Base-by-base conservation (phyloP, 2,113 vertebrate genomes). In the Dasyornis broadbenti region DNA sequence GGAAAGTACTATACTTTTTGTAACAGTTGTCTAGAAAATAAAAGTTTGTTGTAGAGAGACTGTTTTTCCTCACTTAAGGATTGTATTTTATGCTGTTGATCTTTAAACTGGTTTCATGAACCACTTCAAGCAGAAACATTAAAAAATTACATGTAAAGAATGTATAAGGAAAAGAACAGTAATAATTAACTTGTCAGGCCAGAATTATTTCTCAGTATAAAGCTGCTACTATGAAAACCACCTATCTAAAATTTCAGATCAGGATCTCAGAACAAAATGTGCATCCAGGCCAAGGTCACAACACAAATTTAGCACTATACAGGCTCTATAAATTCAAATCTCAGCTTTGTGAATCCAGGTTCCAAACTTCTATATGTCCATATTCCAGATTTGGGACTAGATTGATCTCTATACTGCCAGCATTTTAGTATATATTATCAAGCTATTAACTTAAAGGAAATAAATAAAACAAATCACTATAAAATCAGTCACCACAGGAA, bases 21-120 rank as follows among this genome's bases (percentile, higher is more conserved):
- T 98, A 42, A 94, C 94, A 18, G 95, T 93, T 28, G 97, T 91
- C 98, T 98, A 87, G 35, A 86, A 92, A 82, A 95, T 7, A 85
- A 13, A 95, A 84, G 59, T 75, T 82, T 70, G 42, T 94, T 80
- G 72, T 0, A 64, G 27, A 91, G 17, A 75, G 33, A 73, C 63
- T 47, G 30, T 45, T 88, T 79, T 70, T 85, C 27, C 53, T 52
- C 26, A 45, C 7, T 63, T 82, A 80, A 91, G 20, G 40, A 63
- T 23, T 82, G 8, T n/a, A 63, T 53, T 82, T 82, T 49, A 47
- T 57, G 50, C 6, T 49, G 18, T 31, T 54, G 37, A 57, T 54
- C 10, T 92, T 84, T 47, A 82, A 76, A 13, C 1, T 28, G 19
- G 4, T 64, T 72, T 76, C 27, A 47, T 59, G 82, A 86, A 75